Percentiles rank a stretch among this genome's conserved stretches.
These are phyloP conservation scores for Arctopsyche grandis DNA, from an alignment of 1,140 invertebrate genomes.

Conservation along the genomic window DNA sequence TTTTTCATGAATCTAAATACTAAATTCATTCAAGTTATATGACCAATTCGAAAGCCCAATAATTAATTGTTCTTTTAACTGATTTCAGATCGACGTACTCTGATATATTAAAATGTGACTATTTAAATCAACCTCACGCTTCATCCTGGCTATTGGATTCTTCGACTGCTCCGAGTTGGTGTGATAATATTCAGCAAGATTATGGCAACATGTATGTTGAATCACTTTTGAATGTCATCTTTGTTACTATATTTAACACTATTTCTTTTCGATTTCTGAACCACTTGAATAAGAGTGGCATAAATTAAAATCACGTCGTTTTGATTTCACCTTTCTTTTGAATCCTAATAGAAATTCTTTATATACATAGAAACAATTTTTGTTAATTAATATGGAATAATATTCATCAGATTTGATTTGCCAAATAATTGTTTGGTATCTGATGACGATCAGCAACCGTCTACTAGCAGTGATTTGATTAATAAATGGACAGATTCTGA, in stretches of 20 bases:
- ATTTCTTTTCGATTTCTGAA: too few species aligned
- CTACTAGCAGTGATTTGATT: constrained; percentile 26
- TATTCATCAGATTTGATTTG: constrained; percentile 7
- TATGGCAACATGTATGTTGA: constrained; percentile 47
- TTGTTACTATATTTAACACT: too few species aligned
- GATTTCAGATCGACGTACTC: constrained; percentile 54
- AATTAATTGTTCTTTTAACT: too few species aligned
- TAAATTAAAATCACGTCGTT: too few species aligned
- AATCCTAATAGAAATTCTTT: too few species aligned
- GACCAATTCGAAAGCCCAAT: too few species aligned
- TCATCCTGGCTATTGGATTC: constrained; percentile 71
- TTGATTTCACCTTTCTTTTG: too few species aligned
- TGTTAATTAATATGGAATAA: background rate
- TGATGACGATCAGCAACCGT: constrained; percentile 46
- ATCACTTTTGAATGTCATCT: too few species aligned
- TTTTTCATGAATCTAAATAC: too few species aligned
- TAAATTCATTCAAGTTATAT: too few species aligned
- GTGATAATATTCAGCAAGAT: constrained; percentile 58
- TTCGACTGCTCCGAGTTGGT: constrained; percentile 63
- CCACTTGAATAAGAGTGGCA: too few species aligned
- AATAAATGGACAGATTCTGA: constrained; percentile 67
- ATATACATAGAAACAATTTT: background rate
- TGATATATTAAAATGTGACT: constrained; percentile 66
- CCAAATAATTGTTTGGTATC: constrained; percentile 30
- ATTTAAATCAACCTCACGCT: constrained; percentile 70